Percentiles rank a stretch among this genome's conserved stretches.
Evolutionary conservation across 1,140 invertebrate species (phyloP).

Genomic region (Diprion similis): DNA sequence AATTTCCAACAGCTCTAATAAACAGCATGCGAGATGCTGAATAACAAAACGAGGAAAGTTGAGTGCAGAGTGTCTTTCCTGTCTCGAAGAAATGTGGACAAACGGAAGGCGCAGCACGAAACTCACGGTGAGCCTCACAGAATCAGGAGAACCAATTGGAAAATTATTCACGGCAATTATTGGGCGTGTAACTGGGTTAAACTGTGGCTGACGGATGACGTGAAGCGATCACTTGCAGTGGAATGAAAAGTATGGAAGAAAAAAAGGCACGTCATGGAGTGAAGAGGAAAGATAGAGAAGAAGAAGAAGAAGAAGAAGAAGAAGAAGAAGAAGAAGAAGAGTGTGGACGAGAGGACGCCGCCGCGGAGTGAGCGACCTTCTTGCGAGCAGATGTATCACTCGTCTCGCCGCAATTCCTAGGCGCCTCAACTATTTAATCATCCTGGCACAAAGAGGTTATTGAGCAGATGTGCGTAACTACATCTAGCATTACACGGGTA

Average conservation of each 20-base stretch:
- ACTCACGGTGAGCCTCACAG: conserved; percentile 15
- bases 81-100: conserved; percentile 15
- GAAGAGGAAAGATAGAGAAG: background rate
- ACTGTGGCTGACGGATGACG: conserved; percentile 10
- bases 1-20: too few relatives aligned
- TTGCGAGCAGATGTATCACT: background rate
- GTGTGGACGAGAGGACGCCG: background rate
- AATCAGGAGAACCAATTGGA: conserved; percentile 30
- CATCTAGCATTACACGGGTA: too few relatives aligned
- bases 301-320: background rate
- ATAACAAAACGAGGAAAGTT: too few relatives aligned
- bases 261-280: conserved; percentile 20
- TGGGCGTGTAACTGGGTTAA: conserved; percentile 29
- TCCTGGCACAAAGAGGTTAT: background rate
- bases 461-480: background rate
- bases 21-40: too few relatives aligned
- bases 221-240: background rate
- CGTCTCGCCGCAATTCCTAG: conserved; percentile 6
- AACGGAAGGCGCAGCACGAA: background rate
- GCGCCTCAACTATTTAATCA: background rate
- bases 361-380: background rate
- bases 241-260: conserved; percentile 19
- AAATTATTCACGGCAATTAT: conserved; percentile 35
- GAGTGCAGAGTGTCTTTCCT: background rate
- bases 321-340: background rate